Percentiles rank a stretch among this genome's conserved stretches.
These are phyloP conservation scores for Sclerurus mexicanus DNA, from an alignment of 2,113 vertebrate species.

Conservation along the genomic window DNA sequence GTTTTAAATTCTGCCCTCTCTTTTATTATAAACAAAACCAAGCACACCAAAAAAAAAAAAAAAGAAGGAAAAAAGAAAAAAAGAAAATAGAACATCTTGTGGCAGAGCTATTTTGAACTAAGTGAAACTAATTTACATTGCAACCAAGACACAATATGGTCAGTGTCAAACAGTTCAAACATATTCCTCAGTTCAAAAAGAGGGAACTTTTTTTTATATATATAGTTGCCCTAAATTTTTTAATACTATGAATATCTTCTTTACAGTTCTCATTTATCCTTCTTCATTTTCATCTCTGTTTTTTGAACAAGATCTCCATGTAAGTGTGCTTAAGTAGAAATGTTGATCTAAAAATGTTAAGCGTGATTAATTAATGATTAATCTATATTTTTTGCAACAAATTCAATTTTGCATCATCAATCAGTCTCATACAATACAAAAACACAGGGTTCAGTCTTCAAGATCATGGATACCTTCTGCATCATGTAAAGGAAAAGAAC, in stretches of 20 bases:
- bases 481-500: not conserved
- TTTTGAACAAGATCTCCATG: not conserved
- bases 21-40: not conserved
- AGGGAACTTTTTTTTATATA: not conserved
- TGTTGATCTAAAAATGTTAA: not conserved
- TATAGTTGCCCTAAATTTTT: not conserved
- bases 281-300: not conserved
- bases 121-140: not conserved
- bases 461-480: not conserved
- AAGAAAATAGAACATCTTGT: not conserved
- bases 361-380: not conserved
- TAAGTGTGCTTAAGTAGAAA: not conserved
- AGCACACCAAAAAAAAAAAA: too few species aligned
- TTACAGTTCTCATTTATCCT: not conserved
- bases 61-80: too few species aligned
- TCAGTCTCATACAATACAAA: not conserved
- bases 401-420: not conserved
- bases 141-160: constrained; percentile 6
- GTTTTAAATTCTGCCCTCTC: not conserved
- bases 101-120: not conserved
- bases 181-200: not conserved
- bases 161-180: not conserved
- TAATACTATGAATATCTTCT: not conserved
- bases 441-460: not conserved
- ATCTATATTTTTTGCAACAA: not conserved